A percentile compares a stretch with the other conserved stretches of the same genome.
Evolutionary conservation across 2,113 vertebrate genomes (phyloP).

Genomic region (Serranochromis macrocephalus): DNA sequence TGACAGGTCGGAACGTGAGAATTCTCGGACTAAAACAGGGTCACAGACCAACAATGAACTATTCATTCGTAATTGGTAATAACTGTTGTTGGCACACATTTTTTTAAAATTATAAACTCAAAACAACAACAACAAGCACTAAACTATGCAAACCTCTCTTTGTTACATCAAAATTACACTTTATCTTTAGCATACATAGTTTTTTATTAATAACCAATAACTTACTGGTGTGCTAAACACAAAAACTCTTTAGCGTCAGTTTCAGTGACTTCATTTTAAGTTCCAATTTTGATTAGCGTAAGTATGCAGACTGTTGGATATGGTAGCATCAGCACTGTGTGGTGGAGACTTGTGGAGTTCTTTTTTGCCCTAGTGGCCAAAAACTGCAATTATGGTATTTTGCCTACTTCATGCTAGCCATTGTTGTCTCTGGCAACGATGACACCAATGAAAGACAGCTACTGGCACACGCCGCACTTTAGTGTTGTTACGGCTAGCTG

Average conservation of each 20-base stretch:
- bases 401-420: background rate
- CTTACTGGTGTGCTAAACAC: background rate
- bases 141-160: background rate
- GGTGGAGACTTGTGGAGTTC: background rate
- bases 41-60: background rate
- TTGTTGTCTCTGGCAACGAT: background rate
- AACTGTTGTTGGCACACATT: background rate
- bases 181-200: background rate
- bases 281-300: background rate
- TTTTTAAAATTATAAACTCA: background rate
- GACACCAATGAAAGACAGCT: background rate
- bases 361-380: background rate
- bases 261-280: background rate
- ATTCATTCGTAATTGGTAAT: background rate
- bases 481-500: background rate
- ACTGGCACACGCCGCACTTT: background rate
- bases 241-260: background rate
- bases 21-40: background rate
- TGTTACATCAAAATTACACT: background rate
- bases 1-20: background rate
- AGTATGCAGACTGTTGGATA: background rate
- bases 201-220: background rate
- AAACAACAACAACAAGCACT: background rate
- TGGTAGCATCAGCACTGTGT: background rate
- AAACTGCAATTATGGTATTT: background rate